A percentile compares a stretch with the other conserved stretches of the same genome.
phyloP scores from a whole-genome alignment of 2,113 vertebrate genomes.

The Willisornis vidua region DNA sequence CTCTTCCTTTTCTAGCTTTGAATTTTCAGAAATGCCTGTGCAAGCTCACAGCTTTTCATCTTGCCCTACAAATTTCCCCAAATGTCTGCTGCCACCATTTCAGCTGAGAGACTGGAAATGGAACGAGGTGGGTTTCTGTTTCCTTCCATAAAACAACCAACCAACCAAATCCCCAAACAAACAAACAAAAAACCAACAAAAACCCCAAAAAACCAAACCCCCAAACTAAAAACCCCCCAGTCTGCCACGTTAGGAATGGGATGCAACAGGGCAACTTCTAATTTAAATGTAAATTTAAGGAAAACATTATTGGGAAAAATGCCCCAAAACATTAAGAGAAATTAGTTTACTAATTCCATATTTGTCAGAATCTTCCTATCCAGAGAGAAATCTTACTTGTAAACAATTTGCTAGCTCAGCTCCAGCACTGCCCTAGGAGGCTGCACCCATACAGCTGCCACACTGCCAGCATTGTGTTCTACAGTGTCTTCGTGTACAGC shows the following conservation, averaged over 20 bases:
- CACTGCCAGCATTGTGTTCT: background rate
- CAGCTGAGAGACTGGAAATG: background rate
- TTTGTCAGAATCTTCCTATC: background rate
- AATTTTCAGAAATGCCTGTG: background rate
- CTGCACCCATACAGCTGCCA: background rate
- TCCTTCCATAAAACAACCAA: background rate
- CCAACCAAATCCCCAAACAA: background rate
- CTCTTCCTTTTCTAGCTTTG: background rate
- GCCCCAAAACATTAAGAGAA: background rate
- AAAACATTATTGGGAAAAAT: background rate
- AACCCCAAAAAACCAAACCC: no score
- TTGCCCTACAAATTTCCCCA: background rate
- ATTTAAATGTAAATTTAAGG: background rate
- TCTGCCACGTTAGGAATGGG: background rate
- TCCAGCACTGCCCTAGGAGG: background rate
- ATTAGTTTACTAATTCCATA: background rate
- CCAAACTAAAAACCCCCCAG: background rate
- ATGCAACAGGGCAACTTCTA: background rate
- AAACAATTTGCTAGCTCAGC: background rate
- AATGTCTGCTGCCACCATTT: background rate
- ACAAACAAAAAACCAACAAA: no score
- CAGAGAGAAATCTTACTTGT: background rate
- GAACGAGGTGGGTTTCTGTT: background rate
- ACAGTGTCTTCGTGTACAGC: background rate
- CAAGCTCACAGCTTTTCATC: background rate